Evolutionary conservation across 2,888 invertebrate species (phyloP).

Genomic region (Fabriciana adippe): DNA sequence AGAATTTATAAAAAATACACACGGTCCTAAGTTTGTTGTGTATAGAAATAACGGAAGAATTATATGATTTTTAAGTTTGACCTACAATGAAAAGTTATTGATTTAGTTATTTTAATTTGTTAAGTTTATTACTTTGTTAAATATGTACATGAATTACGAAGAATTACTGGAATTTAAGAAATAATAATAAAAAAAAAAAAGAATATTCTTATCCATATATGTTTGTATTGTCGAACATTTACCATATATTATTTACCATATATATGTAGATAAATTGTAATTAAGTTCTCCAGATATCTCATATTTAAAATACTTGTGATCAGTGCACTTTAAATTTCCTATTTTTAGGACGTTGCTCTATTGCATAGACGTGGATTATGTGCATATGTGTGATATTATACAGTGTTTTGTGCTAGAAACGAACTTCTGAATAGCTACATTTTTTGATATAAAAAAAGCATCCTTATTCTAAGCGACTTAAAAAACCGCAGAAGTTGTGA

Average conservation of each 20-base stretch:
- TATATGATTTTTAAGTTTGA: neutral
- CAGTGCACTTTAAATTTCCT: neutral
- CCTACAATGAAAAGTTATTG: neutral
- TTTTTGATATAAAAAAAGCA: neutral
- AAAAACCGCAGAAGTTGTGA: neutral
- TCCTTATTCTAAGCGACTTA: neutral
- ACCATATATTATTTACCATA: too few relatives aligned
- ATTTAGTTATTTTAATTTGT: constrained; percentile 6
- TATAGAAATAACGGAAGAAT: neutral
- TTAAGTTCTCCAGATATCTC: too few relatives aligned
- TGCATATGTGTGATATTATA: constrained; percentile 39
- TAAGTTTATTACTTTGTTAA: neutral
- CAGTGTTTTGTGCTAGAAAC: constrained; percentile 39
- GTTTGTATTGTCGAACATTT: too few relatives aligned
- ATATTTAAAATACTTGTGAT: too few relatives aligned
- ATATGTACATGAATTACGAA: too few relatives aligned
- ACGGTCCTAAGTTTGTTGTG: too few relatives aligned
- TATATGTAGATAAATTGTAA: too few relatives aligned
- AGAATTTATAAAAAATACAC: too few relatives aligned
- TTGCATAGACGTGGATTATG: neutral
- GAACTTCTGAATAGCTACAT: neutral
- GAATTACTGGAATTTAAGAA: too few relatives aligned
- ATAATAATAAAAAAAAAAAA: too few relatives aligned
- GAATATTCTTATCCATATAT: too few relatives aligned
- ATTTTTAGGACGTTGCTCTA: neutral